phyloP scores from a whole-genome alignment of 2,888 invertebrate genomes.

The Loripinus fragilis region DNA sequence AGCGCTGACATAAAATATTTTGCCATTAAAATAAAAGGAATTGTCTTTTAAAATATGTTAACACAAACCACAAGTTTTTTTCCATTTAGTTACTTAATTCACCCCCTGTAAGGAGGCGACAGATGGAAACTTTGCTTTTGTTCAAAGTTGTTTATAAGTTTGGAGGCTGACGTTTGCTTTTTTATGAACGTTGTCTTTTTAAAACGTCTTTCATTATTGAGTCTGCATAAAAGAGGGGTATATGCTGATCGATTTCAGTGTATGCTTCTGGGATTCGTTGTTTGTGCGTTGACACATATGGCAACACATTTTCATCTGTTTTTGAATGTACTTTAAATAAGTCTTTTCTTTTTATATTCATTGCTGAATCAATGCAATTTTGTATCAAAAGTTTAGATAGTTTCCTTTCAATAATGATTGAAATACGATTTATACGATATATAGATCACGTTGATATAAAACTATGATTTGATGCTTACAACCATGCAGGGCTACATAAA shows the following conservation, averaged over 20 bases:
- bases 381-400: not conserved
- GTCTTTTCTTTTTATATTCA: not conserved
- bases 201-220: constrained; percentile 1
- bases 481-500: too few species aligned
- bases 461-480: too few species aligned
- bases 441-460: too few species aligned
- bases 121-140: not conserved
- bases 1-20: constrained; percentile 1
- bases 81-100: not conserved
- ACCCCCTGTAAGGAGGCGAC: not conserved
- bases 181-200: not conserved
- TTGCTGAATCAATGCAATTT: not conserved
- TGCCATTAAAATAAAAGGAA: not conserved
- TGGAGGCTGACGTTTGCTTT: constrained; percentile 1
- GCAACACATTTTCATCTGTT: not conserved
- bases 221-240: not conserved
- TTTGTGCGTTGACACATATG: not conserved
- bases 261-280: not conserved
- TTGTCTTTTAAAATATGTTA: not conserved
- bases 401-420: not conserved
- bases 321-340: not conserved
- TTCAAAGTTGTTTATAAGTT: not conserved
- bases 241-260: not conserved
- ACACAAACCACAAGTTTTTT: not conserved
- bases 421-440: too few species aligned